phyloP scores from a whole-genome alignment of 2,888 invertebrate genomes.

The Prionchulus punctatus region DNA sequence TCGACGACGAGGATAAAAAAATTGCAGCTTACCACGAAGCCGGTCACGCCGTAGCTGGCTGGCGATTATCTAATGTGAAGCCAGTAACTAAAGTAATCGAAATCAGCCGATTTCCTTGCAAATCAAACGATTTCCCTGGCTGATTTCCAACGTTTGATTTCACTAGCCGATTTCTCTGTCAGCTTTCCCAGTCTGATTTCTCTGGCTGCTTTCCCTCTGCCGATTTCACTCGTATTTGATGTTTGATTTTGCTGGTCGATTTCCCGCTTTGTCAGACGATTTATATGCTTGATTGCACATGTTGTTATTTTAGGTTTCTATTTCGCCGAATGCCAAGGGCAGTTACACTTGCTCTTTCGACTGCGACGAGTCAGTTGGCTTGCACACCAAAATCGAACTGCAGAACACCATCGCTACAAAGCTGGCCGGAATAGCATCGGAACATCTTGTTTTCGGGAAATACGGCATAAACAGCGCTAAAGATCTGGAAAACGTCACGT shows the following conservation, averaged over 20 bases:
- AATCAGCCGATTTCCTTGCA: background rate
- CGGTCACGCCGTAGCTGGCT: constrained; percentile 95
- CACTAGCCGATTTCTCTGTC: background rate
- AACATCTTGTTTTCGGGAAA: background rate
- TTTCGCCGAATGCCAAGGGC: background rate
- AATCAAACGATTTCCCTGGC: background rate
- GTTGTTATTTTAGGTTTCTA: background rate
- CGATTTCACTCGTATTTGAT: no score
- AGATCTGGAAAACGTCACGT: no score
- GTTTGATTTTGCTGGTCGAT: no score
- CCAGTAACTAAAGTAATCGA: background rate
- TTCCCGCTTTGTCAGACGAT: background rate
- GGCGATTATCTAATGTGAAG: constrained; percentile 44
- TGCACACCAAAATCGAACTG: background rate
- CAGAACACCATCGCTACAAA: background rate
- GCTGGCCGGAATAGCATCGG: background rate
- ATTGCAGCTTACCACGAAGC: constrained; percentile 98
- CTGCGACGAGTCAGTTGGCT: background rate
- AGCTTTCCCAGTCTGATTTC: background rate
- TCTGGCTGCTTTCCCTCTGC: background rate
- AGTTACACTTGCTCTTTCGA: background rate
- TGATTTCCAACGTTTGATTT: background rate
- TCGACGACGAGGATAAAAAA: constrained; percentile 92
- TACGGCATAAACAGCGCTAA: background rate
- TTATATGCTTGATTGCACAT: no score